Evolutionary conservation across 2,888 invertebrate genomes (phyloP).

Genomic region (Aphodius granarius): DNA sequence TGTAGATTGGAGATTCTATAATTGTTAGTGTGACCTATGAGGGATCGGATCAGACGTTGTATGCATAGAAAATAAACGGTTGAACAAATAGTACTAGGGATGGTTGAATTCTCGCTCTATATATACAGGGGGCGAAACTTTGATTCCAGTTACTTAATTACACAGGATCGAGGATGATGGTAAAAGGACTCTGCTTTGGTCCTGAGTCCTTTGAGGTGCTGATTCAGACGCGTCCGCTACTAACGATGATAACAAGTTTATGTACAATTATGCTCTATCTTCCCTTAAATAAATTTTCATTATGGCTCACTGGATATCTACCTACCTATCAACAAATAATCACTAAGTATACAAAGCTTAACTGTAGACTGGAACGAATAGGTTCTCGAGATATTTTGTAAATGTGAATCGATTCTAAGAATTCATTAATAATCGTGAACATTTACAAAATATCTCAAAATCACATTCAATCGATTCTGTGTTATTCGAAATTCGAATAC

Average conservation of each 20-base stretch:
- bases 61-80: conserved; percentile 7
- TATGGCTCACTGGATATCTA: too few species aligned
- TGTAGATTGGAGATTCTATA: neutral
- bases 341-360: too few species aligned
- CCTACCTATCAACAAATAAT: too few species aligned
- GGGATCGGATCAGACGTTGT: neutral
- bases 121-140: conserved; percentile 51
- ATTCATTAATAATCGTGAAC: too few species aligned
- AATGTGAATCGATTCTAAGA: too few species aligned
- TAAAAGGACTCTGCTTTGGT: conserved; percentile 23
- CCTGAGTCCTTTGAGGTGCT: conserved; percentile 49
- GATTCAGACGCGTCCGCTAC: conserved; percentile 49
- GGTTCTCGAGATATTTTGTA: too few species aligned
- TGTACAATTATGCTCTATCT: conserved; percentile 50
- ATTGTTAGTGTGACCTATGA: neutral
- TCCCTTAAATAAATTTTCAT: conserved; percentile 28
- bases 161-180: conserved; percentile 42
- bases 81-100: neutral
- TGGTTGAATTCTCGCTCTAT: neutral
- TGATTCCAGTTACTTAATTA: conserved; percentile 56
- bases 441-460: too few species aligned
- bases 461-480: too few species aligned
- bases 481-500: too few species aligned
- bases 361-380: too few species aligned
- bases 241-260: conserved; percentile 56